Evolutionary conservation across 2,888 invertebrate genomes (phyloP), one percentile per base, ranked within the genome.

Genomic region (Allygus modestus): DNA sequence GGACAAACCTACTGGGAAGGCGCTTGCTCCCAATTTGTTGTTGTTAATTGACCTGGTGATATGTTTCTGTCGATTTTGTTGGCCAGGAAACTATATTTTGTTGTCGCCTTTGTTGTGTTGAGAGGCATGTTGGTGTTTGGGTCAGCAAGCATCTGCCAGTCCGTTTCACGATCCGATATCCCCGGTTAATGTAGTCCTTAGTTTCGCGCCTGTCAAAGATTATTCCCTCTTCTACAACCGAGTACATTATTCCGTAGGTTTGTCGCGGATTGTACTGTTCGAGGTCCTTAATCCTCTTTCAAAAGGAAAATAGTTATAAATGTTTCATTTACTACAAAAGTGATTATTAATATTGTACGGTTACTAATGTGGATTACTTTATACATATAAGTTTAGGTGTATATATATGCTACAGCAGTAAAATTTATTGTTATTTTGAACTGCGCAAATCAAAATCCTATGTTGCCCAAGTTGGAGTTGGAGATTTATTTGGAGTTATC

Each of bases 381-480:
- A 73, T 73, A 43, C 58, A 58, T 82, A 54, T 83, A 73, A 83
- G 73, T 54, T 83, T 83, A 83, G 73, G 54, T 83, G 83, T 82
- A 58, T 58, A 58, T 65, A 83, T 26, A 83, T 75, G 71, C 33
- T 71, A 79, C 79, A 79, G 58, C 54, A 75, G 69, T 83, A 83
- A 85, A 41, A 81, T 86, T 81, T 73, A 82, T 81, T 83, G 85
- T 86, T 85, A 82, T 85, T 86, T 86, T 86, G 65, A 84, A 83
- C 86, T 86, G 86, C 86, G 86, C 84, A 86, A 86, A 86, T 86
- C 86, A 86, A 86, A 86, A 86, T 86, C 86, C 81, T 81, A 86
- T 86, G 86, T 86, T 86, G 86, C 83, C 84, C 71, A 86, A 86
- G 83, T 86, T 84, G 85, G 82, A 81, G 84, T 85, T 84, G 86